These are phyloP conservation scores for Euspilapteryx auroguttella DNA, from an alignment of 2,888 invertebrate species.

Conservation along the genomic window DNA sequence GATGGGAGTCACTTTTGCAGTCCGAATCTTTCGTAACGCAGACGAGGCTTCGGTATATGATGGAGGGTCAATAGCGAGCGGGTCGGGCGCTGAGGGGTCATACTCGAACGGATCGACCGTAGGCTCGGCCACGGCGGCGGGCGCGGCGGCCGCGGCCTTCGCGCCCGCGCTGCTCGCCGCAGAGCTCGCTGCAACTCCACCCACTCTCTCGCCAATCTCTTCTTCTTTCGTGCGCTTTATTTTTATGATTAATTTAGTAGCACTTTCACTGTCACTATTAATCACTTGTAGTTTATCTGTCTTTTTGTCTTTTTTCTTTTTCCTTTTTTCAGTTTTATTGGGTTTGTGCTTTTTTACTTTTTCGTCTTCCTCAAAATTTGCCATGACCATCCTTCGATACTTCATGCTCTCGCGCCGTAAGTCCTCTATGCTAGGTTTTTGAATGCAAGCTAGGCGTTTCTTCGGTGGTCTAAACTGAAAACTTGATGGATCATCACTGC, in stretches of 20 bases:
- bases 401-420: constrained; percentile 86
- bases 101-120: constrained; percentile 46
- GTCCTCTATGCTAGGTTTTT: constrained; percentile 77
- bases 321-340: constrained; percentile 38
- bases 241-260: constrained; percentile 78
- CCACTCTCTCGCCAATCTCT: constrained; percentile 17
- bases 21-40: constrained; percentile 60
- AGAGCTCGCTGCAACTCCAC: too few species aligned
- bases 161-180: constrained; percentile 10
- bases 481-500: constrained; percentile 41
- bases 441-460: constrained; percentile 69
- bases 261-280: constrained; percentile 56
- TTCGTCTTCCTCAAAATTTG: constrained; percentile 75
- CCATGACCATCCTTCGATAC: constrained; percentile 81
- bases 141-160: constrained; percentile 15
- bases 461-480: constrained; percentile 75
- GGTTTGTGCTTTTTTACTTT: constrained; percentile 47
- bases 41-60: constrained; percentile 34
- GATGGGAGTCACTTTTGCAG: constrained; percentile 75
- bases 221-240: constrained; percentile 62
- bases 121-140: constrained; percentile 25
- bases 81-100: constrained; percentile 45
- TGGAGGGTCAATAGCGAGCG: constrained; percentile 42
- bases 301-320: constrained; percentile 58
- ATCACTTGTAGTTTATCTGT: constrained; percentile 51